Evolutionary conservation across 2,888 invertebrate genomes (phyloP).

Genomic region (Darwinula stevensoni): DNA sequence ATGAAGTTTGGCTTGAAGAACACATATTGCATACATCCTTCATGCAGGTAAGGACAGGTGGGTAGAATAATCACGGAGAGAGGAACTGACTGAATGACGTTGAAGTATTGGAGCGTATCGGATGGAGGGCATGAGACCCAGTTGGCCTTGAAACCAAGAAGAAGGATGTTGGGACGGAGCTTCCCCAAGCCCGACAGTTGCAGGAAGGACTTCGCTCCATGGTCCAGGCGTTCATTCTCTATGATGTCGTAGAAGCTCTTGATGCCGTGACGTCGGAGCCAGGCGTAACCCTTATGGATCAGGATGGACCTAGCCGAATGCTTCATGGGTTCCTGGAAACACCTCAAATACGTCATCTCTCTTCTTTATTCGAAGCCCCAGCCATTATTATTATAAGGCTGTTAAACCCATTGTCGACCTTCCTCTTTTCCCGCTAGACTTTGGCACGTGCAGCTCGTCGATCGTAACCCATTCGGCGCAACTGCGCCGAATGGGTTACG

Average conservation of each 20-base stretch:
- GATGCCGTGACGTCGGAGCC: constrained; percentile 47
- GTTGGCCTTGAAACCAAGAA: constrained; percentile 80
- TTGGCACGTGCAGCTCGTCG: too few species aligned
- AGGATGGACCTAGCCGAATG: constrained; percentile 28
- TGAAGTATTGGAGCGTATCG: constrained; percentile 65
- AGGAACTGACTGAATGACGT: constrained; percentile 78
- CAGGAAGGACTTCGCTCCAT: constrained; percentile 53
- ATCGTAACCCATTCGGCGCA: too few species aligned
- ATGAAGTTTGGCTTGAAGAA: too few species aligned
- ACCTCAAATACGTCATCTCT: too few species aligned
- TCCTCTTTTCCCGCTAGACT: too few species aligned
- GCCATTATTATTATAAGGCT: too few species aligned
- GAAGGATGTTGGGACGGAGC: constrained; percentile 65
- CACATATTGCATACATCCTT: too few species aligned
- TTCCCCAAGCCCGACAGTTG: constrained; percentile 81
- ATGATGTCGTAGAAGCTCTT: constrained; percentile 71
- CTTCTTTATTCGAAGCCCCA: too few species aligned
- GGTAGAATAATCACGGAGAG: too few species aligned
- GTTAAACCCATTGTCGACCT: too few species aligned
- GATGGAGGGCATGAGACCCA: constrained; percentile 51
- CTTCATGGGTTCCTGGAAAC: constrained; percentile 8
- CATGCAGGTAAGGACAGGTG: too few species aligned
- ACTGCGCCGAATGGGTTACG: too few species aligned
- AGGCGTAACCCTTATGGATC: constrained; percentile 28
- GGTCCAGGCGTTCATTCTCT: constrained; percentile 28